Base-by-base conservation (phyloP, 2,113 vertebrate species). In the Stigmatopora nigra region DNA sequence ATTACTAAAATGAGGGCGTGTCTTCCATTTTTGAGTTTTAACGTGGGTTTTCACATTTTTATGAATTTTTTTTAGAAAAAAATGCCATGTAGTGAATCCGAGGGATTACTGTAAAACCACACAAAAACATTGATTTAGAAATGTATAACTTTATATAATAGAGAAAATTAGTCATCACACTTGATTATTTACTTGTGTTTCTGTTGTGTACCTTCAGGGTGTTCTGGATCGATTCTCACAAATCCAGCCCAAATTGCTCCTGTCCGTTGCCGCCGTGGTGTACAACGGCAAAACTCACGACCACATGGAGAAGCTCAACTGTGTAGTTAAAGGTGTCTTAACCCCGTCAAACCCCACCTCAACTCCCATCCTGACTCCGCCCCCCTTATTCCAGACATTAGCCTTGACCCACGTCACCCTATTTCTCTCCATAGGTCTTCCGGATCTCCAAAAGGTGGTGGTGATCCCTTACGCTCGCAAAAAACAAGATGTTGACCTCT, bases 141-240 rank as follows among this genome's bases (percentile, higher is more conserved):
- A 31, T 31, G 25, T 31, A 31, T 31, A 31, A 31, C 2, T 31
- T 31, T 31, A 31, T 31, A 31, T 31, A 31, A 3, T 4, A 41
- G 7, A 41, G 38, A 41, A 41, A 10, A 41, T 41, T 4, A 41
- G 38, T 8, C 6, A 41, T 41, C 38, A 7, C 38, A 41, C 38
- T 10, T 41, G 11, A 55, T n/a, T n/a, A n/a, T n/a, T n/a, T n/a
- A n/a, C n/a, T n/a, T 41, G 38, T 47, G 17, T 58, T 17, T 36
- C 44, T 52, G 46, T 38, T 14, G 5, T 56, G 22, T 1, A 7
- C 38, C 63, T 5, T 25, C 73, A 98, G 97, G 97, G 96, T 0
- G 97, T 99, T 0, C 89, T 99, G 68, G 96, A 98, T 84, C 91
- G 96, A 19, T 93, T 98, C 76, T 99, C 97, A 53, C 97, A 99